Base-by-base conservation (phyloP, 2,888 invertebrate species). In the Tortrix viridana region DNA sequence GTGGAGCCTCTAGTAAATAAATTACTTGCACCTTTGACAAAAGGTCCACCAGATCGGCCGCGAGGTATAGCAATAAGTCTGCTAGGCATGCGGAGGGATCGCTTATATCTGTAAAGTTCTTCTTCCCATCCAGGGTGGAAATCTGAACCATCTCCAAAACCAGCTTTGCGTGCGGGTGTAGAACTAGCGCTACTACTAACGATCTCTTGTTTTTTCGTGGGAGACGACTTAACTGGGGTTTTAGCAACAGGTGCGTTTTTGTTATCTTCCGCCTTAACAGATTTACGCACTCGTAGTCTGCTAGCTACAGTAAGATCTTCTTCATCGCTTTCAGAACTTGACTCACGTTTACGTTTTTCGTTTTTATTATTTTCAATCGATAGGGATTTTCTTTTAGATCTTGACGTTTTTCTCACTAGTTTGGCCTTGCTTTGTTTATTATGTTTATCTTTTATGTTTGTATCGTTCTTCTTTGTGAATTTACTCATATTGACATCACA, bases 41-140 rank as follows among this genome's bases (percentile, higher is more conserved):
- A 89, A 12, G 89, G 88, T 49, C 95, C 94, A 23, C 95, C 95
- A 1, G 96, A 87, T 22, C 88, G 78, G 7, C 90, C 95, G 69
- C 95, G 94, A 37, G 96, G 95, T 60, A 97, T 95, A 43, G 95
- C 96, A 70, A 97, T 97, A 55, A 97, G 90, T 71, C 95, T 94
- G 38, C 95, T 93, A 1, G 97, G 97, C 94, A 97, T 96, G 72
- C 97, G 94, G 18, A 97, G 85, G 0, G 97, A 96, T 71, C 96
- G 93, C 81, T 97, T 97, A 77, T 95, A 97, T 72, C 94, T 95
- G 75, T 96, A 96, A 18, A 97, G 93, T 76, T 97, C 97, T 77
- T 96, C 95, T 85, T 96, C 96, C 96, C 96, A 96, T 0, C 96
- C 96, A 0, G 96, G 96, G 71, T 94, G 93, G 75, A 96, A 96